phyloP scores from a whole-genome alignment of 2,888 invertebrate genomes.

The Dilophus febrilis region DNA sequence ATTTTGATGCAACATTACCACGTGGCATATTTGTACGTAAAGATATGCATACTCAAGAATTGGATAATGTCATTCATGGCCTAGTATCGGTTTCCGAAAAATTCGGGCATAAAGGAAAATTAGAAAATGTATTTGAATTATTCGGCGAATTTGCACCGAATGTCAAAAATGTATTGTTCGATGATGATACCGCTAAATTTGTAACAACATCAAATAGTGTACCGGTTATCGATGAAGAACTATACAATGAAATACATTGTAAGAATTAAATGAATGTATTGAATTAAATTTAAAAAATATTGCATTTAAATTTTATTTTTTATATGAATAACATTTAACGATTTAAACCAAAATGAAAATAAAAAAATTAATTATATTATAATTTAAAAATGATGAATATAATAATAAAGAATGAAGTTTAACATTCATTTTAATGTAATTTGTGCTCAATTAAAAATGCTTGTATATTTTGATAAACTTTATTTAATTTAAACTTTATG shows the following conservation, averaged over 20 bases:
- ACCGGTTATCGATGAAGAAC: neutral
- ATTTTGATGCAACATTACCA: constrained; percentile 24
- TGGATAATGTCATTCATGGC: constrained; percentile 25
- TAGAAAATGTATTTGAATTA: constrained; percentile 25
- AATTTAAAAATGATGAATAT: no score
- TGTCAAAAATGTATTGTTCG: constrained; percentile 22
- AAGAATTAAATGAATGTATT: neutral
- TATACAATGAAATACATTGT: constrained; percentile 4
- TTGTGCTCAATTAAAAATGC: no score
- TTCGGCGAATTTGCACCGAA: constrained; percentile 23
- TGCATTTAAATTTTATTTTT: no score
- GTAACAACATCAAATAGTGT: constrained; percentile 12
- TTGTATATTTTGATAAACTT: no score
- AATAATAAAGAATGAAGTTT: no score
- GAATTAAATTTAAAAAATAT: no score
- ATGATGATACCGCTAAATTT: constrained; percentile 21
- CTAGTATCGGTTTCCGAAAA: constrained; percentile 21
- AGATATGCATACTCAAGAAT: constrained; percentile 17
- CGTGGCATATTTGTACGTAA: constrained; percentile 12
- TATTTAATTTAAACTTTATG: no score
- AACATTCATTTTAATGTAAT: no score
- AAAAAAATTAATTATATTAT: no score
- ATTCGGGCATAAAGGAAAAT: constrained; percentile 21
- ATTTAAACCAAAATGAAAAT: no score
- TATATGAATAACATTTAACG: no score